These are phyloP conservation scores for Buceros bicornis DNA, from an alignment of 2,797 vertebrate species.

Conservation along the genomic window DNA sequence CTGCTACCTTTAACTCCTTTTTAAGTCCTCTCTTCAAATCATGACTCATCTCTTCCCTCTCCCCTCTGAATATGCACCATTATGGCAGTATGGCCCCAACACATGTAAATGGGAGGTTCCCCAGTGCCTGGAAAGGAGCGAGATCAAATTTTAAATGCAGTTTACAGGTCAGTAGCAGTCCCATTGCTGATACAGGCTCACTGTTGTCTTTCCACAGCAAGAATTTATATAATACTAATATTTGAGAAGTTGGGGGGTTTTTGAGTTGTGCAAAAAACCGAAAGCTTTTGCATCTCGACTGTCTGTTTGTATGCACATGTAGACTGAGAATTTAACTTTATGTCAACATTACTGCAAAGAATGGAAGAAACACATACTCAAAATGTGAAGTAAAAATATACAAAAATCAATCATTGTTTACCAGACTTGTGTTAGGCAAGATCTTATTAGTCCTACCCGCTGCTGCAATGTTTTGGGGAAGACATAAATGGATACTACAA, in stretches of 20 bases:
- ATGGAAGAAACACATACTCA: not conserved
- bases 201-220: not conserved
- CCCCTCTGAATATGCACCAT: not conserved
- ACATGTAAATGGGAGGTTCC: not conserved
- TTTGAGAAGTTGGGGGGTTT: not conserved
- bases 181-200: not conserved
- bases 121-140: not conserved
- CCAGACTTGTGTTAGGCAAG: not conserved
- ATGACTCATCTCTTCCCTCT: slow-evolving; percentile 24
- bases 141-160: not conserved
- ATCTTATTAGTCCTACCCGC: not conserved
- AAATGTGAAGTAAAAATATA: not conserved
- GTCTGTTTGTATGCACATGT: not conserved
- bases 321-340: not conserved
- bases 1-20: slow-evolving; percentile 53
- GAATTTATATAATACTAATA: not conserved
- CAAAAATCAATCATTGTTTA: not conserved
- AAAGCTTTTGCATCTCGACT: not conserved
- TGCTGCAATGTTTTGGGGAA: not conserved
- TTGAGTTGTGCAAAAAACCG: not conserved
- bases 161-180: not conserved
- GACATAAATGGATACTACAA: not conserved
- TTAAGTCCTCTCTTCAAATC: slow-evolving; percentile 26
- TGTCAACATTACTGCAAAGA: not conserved
- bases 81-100: not conserved